Conservation (phyloP, 2,113 vertebrate genomes). For the Nothoprocta perdicaria region DNA sequence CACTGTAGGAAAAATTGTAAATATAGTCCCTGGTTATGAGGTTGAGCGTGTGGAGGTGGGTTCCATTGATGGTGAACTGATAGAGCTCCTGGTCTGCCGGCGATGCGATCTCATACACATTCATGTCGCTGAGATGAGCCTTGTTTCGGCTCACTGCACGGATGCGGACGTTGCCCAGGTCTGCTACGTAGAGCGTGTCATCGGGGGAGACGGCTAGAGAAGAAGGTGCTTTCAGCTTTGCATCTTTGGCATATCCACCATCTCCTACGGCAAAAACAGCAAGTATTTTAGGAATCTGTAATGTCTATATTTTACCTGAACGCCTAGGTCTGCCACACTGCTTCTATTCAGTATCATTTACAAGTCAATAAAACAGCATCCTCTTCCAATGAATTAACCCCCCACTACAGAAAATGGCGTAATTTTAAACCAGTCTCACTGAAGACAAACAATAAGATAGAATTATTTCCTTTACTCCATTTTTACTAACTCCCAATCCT, state of each 20-base stretch:
- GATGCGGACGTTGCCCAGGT: conserved; percentile 94
- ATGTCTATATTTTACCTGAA: not conserved
- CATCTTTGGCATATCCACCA: conserved; percentile 93
- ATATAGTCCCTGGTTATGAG: conserved; percentile 93
- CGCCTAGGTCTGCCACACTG: not conserved
- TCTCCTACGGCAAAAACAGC: conserved; percentile 82
- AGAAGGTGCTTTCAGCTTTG: conserved; percentile 93
- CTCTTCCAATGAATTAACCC: conserved; percentile 61
- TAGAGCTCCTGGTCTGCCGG: conserved; percentile 94
- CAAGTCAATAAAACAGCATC: conserved; percentile 55
- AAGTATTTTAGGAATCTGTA: conserved; percentile 15
- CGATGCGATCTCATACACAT: conserved; percentile 91
- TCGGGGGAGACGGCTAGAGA: conserved; percentile 92
- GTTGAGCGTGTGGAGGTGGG: conserved; percentile 92
- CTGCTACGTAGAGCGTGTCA: conserved; percentile 91
- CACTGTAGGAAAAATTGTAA: conserved; percentile 92
- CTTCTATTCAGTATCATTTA: conserved; percentile 49
- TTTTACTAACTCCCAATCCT: conserved; percentile 62
- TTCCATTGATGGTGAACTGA: conserved; percentile 92
- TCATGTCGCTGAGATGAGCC: conserved; percentile 82
- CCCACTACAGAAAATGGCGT: conserved; percentile 54
- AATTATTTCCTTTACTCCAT: conserved; percentile 69
- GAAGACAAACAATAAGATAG: conserved; percentile 68
- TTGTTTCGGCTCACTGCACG: conserved; percentile 90
- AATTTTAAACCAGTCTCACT: conserved; percentile 60